Conservation (phyloP, 2,113 vertebrate species). For the Hucho hucho region DNA sequence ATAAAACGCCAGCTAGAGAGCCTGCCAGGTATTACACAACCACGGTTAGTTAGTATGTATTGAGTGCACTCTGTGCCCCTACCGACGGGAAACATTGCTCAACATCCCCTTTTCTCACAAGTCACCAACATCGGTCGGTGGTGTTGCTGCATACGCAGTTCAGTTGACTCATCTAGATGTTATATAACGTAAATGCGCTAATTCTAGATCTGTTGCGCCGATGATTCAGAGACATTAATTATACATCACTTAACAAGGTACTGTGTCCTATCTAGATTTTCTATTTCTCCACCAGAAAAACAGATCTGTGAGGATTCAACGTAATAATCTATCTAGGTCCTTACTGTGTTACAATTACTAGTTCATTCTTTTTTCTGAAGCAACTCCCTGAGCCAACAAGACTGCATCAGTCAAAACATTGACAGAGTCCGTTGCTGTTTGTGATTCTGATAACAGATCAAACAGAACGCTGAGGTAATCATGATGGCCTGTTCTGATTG, state of each 20-base stretch:
- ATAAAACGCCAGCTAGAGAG: slow-evolving; percentile 4
- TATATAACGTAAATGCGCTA: slow-evolving; percentile 47
- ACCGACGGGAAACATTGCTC: slow-evolving; percentile 36
- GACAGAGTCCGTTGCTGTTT: neutral
- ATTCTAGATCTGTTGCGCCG: slow-evolving; percentile 23
- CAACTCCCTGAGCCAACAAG: slow-evolving; percentile 6
- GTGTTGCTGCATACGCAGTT: slow-evolving; percentile 22
- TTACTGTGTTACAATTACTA: slow-evolving; percentile 32
- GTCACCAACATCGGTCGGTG: slow-evolving; percentile 6
- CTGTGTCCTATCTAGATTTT: neutral
- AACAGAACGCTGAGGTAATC: neutral
- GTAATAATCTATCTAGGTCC: slow-evolving; percentile 49
- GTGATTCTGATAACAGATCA: slow-evolving; percentile 5
- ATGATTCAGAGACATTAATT: slow-evolving; percentile 37
- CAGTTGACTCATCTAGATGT: slow-evolving; percentile 16
- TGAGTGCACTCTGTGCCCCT: neutral
- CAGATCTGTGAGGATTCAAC: neutral
- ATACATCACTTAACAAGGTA: slow-evolving; percentile 21
- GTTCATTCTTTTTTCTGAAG: slow-evolving; percentile 25
- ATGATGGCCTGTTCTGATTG: neutral
- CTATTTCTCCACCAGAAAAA: neutral
- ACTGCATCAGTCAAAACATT: neutral
- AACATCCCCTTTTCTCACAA: slow-evolving; percentile 19
- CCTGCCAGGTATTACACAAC: slow-evolving; percentile 40
- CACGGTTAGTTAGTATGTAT: neutral